Evolutionary conservation across 2,888 invertebrate species (phyloP).

Genomic region (Lamproptera curius): DNA sequence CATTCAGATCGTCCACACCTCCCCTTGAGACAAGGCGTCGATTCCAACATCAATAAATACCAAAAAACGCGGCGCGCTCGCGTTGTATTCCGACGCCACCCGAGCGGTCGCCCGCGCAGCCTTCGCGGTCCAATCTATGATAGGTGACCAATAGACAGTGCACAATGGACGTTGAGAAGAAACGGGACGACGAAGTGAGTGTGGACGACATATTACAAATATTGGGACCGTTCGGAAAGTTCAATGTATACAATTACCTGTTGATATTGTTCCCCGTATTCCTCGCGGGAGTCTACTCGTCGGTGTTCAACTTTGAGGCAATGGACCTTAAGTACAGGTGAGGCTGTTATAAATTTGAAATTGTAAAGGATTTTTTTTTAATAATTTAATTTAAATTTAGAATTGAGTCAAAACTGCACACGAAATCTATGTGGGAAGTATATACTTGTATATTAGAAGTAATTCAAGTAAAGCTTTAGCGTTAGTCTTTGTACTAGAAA

Average conservation of each 20-base stretch:
- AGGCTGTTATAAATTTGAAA: too few species aligned
- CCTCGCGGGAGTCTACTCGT: slow-evolving; percentile 65
- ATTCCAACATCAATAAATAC: slow-evolving; percentile 57
- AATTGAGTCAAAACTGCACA: too few species aligned
- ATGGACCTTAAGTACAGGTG: slow-evolving; percentile 69
- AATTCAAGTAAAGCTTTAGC: too few species aligned
- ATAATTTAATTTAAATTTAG: too few species aligned
- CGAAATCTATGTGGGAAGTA: too few species aligned
- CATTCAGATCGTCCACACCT: slow-evolving; percentile 26
- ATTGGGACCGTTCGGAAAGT: slow-evolving; percentile 62
- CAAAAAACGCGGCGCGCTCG: slow-evolving; percentile 38
- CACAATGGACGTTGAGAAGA: slow-evolving; percentile 66
- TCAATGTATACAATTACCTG: slow-evolving; percentile 57
- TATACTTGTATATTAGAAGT: too few species aligned
- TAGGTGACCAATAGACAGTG: slow-evolving; percentile 1
- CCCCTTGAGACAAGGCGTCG: slow-evolving; percentile 32
- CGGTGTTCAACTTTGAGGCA: slow-evolving; percentile 69
- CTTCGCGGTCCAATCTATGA: not conserved
- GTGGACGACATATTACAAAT: slow-evolving; percentile 65
- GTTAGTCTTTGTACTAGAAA: too few species aligned
- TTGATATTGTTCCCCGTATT: slow-evolving; percentile 64
- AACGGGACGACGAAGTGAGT: slow-evolving; percentile 50
- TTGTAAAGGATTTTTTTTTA: too few species aligned
- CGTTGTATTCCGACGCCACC: slow-evolving; percentile 48
- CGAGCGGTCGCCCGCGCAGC: slow-evolving; percentile 35